Conservation (phyloP, 2,888 invertebrate genomes). For the Tridacna crocea region DNA sequence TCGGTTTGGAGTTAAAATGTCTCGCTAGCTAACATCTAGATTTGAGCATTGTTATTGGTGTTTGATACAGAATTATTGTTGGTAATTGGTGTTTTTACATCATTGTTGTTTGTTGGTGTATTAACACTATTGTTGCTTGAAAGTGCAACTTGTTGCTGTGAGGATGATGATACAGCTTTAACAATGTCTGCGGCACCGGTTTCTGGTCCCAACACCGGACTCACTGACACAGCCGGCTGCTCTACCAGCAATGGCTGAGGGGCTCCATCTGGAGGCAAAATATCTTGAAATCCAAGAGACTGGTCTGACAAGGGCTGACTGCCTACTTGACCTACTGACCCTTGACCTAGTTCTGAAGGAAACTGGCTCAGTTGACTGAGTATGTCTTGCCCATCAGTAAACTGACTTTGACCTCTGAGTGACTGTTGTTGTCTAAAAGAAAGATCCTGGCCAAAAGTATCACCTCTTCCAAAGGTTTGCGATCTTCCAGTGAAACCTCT, state of each 20-base stretch:
- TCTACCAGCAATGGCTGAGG: conserved; percentile 40
- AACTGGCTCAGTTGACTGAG: conserved; percentile 4
- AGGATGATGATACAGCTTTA: background rate
- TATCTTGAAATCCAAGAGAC: conserved; percentile 13
- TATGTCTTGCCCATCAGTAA: conserved; percentile 14
- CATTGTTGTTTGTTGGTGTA: background rate
- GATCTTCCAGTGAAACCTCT: background rate
- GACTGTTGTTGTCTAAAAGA: conserved; percentile 1
- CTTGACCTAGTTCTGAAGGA: conserved; percentile 1
- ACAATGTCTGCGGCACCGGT: background rate
- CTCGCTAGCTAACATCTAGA: too few species aligned
- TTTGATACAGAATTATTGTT: background rate
- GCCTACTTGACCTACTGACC: background rate
- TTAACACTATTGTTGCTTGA: background rate
- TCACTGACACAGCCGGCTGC: conserved; percentile 28
- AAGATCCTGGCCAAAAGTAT: conserved; percentile 17
- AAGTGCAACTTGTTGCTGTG: background rate
- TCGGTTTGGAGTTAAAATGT: too few species aligned
- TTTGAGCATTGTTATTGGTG: background rate
- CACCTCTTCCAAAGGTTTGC: background rate
- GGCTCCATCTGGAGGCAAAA: conserved; percentile 17
- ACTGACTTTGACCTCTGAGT: background rate
- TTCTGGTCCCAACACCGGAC: background rate
- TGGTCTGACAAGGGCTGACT: conserved; percentile 4
- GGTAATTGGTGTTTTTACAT: background rate